Conservation (phyloP, 1,140 invertebrate species). For the Muscidifurax raptorellus region DNA sequence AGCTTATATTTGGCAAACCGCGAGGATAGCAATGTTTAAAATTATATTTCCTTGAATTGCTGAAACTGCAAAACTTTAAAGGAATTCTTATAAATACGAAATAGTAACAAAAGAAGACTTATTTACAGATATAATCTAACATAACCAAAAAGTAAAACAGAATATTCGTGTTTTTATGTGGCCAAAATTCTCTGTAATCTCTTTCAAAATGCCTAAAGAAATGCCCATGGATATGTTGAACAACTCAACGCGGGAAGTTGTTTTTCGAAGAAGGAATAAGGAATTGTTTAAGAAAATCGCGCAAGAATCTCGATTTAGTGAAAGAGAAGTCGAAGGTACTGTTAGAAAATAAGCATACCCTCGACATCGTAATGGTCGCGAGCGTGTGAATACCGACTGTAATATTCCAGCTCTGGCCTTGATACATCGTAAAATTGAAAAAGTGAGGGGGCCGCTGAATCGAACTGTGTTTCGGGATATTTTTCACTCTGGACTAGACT, state of each 20-base stretch:
- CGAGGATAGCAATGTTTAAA: slow-evolving; percentile 22
- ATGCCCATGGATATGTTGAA: slow-evolving; percentile 61
- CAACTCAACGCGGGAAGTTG: slow-evolving; percentile 59
- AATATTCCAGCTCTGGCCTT: slow-evolving; percentile 62
- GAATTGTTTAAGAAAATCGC: slow-evolving; percentile 63
- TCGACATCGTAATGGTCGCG: neutral
- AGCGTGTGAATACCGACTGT: neutral
- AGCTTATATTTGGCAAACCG: slow-evolving; percentile 16
- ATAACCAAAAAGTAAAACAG: neutral
- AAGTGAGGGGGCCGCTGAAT: slow-evolving; percentile 72
- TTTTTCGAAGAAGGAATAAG: slow-evolving; percentile 66
- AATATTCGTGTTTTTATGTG: neutral
- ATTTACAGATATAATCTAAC: neutral
- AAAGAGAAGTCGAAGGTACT: slow-evolving; percentile 74
- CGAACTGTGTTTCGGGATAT: slow-evolving; percentile 81
- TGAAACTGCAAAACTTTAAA: too few relatives aligned
- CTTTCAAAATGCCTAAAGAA: slow-evolving; percentile 64
- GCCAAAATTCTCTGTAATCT: neutral
- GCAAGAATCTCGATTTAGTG: slow-evolving; percentile 70
- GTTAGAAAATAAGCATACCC: slow-evolving; percentile 58
- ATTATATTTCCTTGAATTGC: too few relatives aligned
- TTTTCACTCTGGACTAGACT: slow-evolving; percentile 82
- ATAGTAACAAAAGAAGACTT: neutral
- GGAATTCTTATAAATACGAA: neutral
- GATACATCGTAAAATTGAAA: slow-evolving; percentile 68